Evolutionary conservation across 2,113 vertebrate species (phyloP).

Genomic region (Cromileptes altivelis): DNA sequence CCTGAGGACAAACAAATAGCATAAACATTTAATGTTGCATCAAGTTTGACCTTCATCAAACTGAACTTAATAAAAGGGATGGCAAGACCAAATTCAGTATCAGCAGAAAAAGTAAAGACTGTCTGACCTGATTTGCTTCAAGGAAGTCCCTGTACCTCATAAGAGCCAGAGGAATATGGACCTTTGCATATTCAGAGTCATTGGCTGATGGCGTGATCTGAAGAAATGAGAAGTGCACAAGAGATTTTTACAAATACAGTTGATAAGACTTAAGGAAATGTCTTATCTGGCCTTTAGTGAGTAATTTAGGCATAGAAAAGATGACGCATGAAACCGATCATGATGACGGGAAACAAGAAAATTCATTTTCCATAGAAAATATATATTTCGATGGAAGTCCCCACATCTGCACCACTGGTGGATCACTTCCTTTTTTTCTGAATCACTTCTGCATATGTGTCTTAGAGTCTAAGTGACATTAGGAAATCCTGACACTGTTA

Average conservation of each 20-base stretch:
- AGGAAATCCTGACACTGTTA: neutral
- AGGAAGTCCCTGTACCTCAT: conserved; percentile 88
- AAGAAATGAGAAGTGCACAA: conserved; percentile 43
- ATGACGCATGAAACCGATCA: neutral
- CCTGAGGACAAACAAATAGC: conserved; percentile 78
- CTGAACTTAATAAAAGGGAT: neutral
- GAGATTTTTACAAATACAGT: neutral
- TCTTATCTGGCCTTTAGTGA: neutral
- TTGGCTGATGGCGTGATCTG: conserved; percentile 87
- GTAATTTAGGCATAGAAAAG: neutral
- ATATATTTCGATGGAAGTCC: conserved; percentile 15
- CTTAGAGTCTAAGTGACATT: neutral
- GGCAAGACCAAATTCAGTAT: neutral
- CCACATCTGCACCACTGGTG: neutral
- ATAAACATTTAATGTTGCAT: neutral
- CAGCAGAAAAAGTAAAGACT: neutral
- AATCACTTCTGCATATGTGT: neutral
- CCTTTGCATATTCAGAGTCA: conserved; percentile 83
- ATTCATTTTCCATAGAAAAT: neutral
- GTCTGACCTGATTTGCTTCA: conserved; percentile 88
- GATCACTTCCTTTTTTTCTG: conserved; percentile 29
- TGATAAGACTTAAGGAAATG: neutral
- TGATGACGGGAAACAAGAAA: neutral
- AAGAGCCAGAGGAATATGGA: conserved; percentile 90
- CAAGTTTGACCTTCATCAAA: neutral